phyloP scores from a whole-genome alignment of 2,797 vertebrate genomes.

The Hydrophis major region DNA sequence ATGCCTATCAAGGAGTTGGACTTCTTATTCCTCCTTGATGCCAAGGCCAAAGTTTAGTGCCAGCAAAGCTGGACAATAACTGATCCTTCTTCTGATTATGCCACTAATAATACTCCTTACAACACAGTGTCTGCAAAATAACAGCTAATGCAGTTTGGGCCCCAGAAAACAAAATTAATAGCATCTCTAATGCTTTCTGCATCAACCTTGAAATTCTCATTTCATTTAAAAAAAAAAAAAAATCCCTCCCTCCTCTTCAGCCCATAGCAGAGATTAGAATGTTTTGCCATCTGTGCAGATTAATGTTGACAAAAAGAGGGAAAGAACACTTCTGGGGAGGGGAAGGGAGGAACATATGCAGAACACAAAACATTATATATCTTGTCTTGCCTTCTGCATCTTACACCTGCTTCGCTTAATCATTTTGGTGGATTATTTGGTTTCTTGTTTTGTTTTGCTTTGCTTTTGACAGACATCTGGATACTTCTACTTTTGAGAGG shows the following conservation, averaged over 20 bases:
- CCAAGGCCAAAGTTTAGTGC: not conserved
- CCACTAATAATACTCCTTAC: constrained; percentile 41
- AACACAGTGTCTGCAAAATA: constrained; percentile 54
- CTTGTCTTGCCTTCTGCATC: constrained; percentile 53
- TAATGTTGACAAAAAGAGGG: constrained; percentile 76
- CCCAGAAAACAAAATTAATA: constrained; percentile 59
- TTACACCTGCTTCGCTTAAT: constrained; percentile 66
- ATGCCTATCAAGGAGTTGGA: not conserved
- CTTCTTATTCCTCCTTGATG: not conserved
- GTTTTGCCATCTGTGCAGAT: constrained; percentile 80
- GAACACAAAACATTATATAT: constrained; percentile 57
- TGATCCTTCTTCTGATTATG: not conserved
- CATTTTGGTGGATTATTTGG: constrained; percentile 34
- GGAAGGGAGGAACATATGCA: constrained; percentile 56
- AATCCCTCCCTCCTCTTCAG: constrained; percentile 71
- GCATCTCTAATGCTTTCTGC: constrained; percentile 69
- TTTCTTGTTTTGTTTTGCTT: constrained; percentile 41
- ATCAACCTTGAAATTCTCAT: constrained; percentile 78
- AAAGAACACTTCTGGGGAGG: constrained; percentile 58
- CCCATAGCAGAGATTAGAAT: constrained; percentile 78
- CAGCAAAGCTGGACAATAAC: not conserved
- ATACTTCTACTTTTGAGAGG: constrained; percentile 5
- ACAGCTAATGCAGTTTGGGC: constrained; percentile 65
- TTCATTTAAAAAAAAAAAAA: constrained; percentile 72
- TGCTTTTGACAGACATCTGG: constrained; percentile 54